Percentiles rank a stretch among this genome's conserved stretches.
Conservation (phyloP, 2,888 invertebrate species). For the Lacanobia wlatinum region DNA sequence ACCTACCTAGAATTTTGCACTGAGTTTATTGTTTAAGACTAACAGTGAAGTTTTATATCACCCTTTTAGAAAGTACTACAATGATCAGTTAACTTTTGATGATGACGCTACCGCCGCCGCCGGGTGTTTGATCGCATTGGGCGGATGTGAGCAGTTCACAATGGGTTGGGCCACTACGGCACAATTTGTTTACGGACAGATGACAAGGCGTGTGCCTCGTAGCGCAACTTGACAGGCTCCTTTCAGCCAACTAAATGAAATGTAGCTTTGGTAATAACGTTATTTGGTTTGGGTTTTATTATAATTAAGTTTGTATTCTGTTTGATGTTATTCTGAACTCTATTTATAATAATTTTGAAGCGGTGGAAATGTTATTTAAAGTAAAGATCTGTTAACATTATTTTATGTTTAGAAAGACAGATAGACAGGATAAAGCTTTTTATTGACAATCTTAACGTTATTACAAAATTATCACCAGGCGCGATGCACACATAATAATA, state of each 20-base stretch:
- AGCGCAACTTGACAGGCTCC: conserved; percentile 56
- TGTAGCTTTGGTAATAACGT: conserved; percentile 17
- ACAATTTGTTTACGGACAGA: conserved; percentile 57
- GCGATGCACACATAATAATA: no score
- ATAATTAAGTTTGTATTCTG: conserved; percentile 13
- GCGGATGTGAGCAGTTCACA: conserved; percentile 53
- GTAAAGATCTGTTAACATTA: background rate
- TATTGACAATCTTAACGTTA: no score
- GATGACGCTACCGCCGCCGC: conserved; percentile 31
- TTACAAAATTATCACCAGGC: no score
- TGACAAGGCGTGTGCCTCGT: conserved; percentile 53
- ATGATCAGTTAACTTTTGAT: conserved; percentile 7
- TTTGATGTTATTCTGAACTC: conserved; percentile 6
- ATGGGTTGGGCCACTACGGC: conserved; percentile 30
- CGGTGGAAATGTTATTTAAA: background rate
- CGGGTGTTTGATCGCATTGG: conserved; percentile 50
- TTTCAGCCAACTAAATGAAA: conserved; percentile 33
- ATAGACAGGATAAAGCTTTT: no score
- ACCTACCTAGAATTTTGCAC: background rate
- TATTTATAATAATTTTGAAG: background rate
- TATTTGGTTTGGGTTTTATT: conserved; percentile 2
- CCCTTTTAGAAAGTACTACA: background rate
- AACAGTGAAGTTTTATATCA: background rate
- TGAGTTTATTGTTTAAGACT: background rate
- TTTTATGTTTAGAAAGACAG: no score